Evolutionary conservation across 2,113 vertebrate species (phyloP), one percentile per base, ranked within the genome.

Genomic region (Colistium nudipinnis): DNA sequence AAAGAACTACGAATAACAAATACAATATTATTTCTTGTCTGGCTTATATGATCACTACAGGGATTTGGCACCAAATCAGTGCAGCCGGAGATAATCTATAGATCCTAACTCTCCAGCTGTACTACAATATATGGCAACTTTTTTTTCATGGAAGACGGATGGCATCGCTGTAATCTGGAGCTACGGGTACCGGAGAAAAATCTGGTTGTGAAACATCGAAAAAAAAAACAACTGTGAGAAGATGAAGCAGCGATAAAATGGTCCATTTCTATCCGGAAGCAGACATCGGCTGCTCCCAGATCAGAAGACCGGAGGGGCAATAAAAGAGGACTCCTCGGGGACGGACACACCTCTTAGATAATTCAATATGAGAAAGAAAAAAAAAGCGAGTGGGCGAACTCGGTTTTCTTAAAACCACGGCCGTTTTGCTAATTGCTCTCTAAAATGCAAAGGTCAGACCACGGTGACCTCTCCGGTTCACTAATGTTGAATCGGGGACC

Each of bases 241-340:
- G n/a, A 22, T 3, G n/a, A 27, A 12, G 13, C 28, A 6, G n/a
- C 1, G 33, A 52, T 20, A n/a, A 55, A 35, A 36, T 22, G 43
- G 6, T 11, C 17, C 20, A 4, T 39, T 22, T 36, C 33, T 4
- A 9, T 6, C 4, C 14, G 14, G 25, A 48, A 12, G 13, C 54
- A 31, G 54, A 64, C 20, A n/a, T 47, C 24, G 49, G 47, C 38
- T 57, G 53, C 38, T 69, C 60, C 14, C 22, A 54, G 39, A 60
- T 52, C 28, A 45, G 39, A 48, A 20, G 65, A 59, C 41, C 48
- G 20, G 31, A 44, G 20, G 47, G 4, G 17, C 4, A 13, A 66
- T 39, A 38, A 28, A 60, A 61, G 63, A 14, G 11, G 43, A 12
- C 16, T 54, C 51, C 61, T 56, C 25, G 22, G 28, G 38, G 22